A percentile compares a stretch with the other conserved stretches of the same genome.
Evolutionary conservation across 2,113 vertebrate species (phyloP).

Genomic region (Hemibagrus wyckioides): DNA sequence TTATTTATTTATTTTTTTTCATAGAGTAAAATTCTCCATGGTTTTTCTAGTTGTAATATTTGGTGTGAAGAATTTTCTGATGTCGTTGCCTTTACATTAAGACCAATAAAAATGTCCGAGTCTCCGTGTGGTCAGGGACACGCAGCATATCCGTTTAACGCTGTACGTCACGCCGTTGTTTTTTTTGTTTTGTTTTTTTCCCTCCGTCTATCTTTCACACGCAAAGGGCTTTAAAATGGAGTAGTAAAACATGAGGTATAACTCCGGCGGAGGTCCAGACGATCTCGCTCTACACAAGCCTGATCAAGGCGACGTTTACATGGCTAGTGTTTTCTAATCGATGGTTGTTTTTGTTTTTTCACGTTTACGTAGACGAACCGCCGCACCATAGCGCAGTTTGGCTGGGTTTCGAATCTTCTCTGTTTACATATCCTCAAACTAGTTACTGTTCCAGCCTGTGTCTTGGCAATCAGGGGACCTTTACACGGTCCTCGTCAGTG

Average conservation of each 20-base stretch:
- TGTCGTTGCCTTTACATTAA: constrained; percentile 49
- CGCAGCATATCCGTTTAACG: constrained; percentile 26
- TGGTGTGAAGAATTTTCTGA: constrained; percentile 23
- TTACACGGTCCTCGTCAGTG: neutral
- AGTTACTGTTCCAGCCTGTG: constrained; percentile 38
- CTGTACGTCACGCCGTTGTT: too few relatives aligned
- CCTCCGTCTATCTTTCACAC: constrained; percentile 31
- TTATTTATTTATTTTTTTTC: neutral
- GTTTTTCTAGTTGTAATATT: constrained; percentile 22
- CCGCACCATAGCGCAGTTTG: constrained; percentile 26
- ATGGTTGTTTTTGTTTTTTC: constrained; percentile 14
- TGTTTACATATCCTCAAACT: constrained; percentile 51
- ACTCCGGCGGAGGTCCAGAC: constrained; percentile 23
- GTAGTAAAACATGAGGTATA: constrained; percentile 46
- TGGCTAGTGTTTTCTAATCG: constrained; percentile 50
- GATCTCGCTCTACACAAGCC: constrained; percentile 40
- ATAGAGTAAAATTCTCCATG: neutral
- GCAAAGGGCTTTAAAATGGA: constrained; percentile 54
- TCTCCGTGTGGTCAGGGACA: constrained; percentile 43
- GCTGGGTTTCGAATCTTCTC: constrained; percentile 32
- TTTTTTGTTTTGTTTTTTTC: constrained; percentile 29
- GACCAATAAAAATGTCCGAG: constrained; percentile 39
- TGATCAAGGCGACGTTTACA: constrained; percentile 54
- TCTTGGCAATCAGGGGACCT: constrained; percentile 38
- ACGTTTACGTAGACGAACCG: constrained; percentile 46